phyloP scores from a whole-genome alignment of 2,113 vertebrate genomes.

The Vicugna pacos region DNA sequence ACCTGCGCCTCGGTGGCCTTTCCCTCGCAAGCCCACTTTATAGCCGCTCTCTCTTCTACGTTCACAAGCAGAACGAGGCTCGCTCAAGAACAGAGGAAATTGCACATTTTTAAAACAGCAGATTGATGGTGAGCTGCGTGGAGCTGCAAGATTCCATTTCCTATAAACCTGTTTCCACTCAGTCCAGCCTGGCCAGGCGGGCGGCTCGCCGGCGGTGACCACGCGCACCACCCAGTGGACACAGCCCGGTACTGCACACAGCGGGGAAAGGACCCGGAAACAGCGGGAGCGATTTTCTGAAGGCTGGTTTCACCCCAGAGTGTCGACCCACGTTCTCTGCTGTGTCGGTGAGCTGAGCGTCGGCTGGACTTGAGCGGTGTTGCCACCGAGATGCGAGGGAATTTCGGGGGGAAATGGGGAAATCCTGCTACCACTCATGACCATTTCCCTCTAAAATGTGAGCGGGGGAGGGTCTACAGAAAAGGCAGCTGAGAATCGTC shows the following conservation, averaged over 20 bases:
- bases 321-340: background rate
- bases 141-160: conserved; percentile 19
- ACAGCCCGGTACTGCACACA: background rate
- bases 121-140: background rate
- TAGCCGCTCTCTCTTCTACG: background rate
- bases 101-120: conserved; percentile 44
- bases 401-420: background rate
- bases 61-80: conserved; percentile 17
- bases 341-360: background rate
- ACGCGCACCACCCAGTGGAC: conserved; percentile 59
- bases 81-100: conserved; percentile 24
- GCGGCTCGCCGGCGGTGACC: background rate
- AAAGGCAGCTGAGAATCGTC: background rate
- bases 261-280: fast-evolving
- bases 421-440: background rate
- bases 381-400: background rate
- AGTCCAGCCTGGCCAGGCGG: fast-evolving
- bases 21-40: background rate
- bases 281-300: background rate
- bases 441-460: conserved; percentile 23
- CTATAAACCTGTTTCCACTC: conserved; percentile 45
- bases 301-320: background rate
- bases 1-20: too few species aligned
- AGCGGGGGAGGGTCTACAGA: background rate
- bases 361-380: background rate